Base-by-base conservation (phyloP, 2,888 invertebrate genomes). In the Spialia ferax region DNA sequence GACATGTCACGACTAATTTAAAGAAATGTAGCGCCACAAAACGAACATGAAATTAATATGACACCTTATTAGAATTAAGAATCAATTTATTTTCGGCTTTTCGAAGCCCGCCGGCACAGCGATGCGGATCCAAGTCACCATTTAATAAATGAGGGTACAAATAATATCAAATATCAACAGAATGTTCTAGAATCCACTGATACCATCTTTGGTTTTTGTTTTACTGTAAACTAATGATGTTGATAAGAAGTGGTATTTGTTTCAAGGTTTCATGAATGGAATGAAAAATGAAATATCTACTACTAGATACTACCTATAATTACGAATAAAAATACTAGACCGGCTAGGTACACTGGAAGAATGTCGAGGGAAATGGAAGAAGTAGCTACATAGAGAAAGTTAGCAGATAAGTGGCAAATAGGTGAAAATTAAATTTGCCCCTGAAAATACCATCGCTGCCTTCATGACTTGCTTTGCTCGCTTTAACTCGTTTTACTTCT, bases 51-150 rank as follows among this genome's bases (percentile, higher is more conserved):
- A 32, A 35, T 56, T 54, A 54, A 54, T 55, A 29, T 22, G 29
- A 55, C 29, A 55, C 54, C 54, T 55, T 29, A 55, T 55, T 55
- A n/a, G 54, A 55, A 55, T 55, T 55, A 10, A 29, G n/a, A 42
- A 42, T 42, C 15, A 42, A 42, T 42, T 42, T 42, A 42, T 15
- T 42, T 5, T 42, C 42, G 42, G 15, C 15, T 42, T 42, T 42
- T 15, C 15, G n/a, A 15, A 42, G 15, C 15, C 42, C n/a, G 3
- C 5, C 6, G 15, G 42, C 42, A 42, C 4, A 15, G 15, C 42
- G 42, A 52, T 6, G 52, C 52, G 23, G 23, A 52, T 52, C 23
- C 6, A 48, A 15, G 5, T 7, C 20, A 52, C 13, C 52, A 52
- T 52, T 52, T 52, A 52, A 52, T 23, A 52, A 54, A 54, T 29